phyloP scores from a whole-genome alignment of 2,113 vertebrate genomes.

The Rhadina sibilatrix region DNA sequence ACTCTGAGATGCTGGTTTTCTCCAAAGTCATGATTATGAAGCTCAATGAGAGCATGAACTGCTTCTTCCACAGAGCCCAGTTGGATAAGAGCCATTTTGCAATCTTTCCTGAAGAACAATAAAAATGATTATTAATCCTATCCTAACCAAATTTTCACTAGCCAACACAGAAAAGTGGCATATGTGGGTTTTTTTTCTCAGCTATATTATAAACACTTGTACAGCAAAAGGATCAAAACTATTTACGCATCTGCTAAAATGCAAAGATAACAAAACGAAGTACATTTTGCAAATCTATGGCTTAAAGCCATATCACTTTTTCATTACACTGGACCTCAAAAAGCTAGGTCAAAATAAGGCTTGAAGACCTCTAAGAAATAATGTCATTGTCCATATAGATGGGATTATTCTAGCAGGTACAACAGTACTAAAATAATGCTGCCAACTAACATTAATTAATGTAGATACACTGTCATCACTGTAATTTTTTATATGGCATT shows the following conservation, averaged over 20 bases:
- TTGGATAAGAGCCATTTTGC: conserved; percentile 85
- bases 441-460: neutral
- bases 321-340: neutral
- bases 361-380: neutral
- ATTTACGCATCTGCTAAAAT: neutral
- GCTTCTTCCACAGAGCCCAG: conserved; percentile 86
- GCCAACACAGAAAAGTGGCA: neutral
- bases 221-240: neutral
- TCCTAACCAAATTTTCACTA: neutral
- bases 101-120: conserved; percentile 76
- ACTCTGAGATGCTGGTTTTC: conserved; percentile 82
- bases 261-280: neutral
- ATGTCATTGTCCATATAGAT: neutral
- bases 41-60: conserved; percentile 82
- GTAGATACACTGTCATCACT: neutral
- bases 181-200: neutral
- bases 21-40: conserved; percentile 85
- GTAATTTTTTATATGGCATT: neutral
- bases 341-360: neutral
- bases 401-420: neutral
- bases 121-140: neutral
- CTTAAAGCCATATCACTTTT: neutral
- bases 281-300: neutral
- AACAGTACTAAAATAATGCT: neutral
- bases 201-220: neutral